phyloP scores from a whole-genome alignment of 2,888 invertebrate genomes.

The Diploptera punctata region DNA sequence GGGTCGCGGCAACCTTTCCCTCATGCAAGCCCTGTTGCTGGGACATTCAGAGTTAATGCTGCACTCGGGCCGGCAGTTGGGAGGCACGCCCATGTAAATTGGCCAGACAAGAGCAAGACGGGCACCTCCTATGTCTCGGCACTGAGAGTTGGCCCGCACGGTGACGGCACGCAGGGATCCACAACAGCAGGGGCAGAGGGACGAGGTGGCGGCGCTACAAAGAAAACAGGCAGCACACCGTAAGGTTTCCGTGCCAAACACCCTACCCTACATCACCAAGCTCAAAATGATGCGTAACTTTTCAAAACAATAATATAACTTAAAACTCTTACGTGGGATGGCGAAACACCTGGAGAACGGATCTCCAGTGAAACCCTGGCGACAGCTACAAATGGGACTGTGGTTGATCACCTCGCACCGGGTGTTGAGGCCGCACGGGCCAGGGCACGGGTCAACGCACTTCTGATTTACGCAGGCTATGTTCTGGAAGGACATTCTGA shows the following conservation, averaged over 20 bases:
- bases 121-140: slow-evolving; percentile 45
- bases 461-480: slow-evolving; percentile 79
- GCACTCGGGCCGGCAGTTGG: slow-evolving; percentile 74
- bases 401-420: slow-evolving; percentile 78
- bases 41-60: slow-evolving; percentile 76
- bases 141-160: slow-evolving; percentile 52
- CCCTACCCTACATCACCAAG: neutral
- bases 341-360: slow-evolving; percentile 71
- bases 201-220: neutral
- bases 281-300: neutral
- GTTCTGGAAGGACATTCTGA: slow-evolving; percentile 61
- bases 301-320: neutral
- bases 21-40: slow-evolving; percentile 73
- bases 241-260: neutral
- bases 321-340: slow-evolving; percentile 47
- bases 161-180: slow-evolving; percentile 48
- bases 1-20: slow-evolving; percentile 77
- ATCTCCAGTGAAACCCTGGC: slow-evolving; percentile 74
- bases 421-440: slow-evolving; percentile 77
- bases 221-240: neutral
- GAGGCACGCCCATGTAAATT: slow-evolving; percentile 53
- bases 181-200: slow-evolving; percentile 17
- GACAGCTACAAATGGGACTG: slow-evolving; percentile 76
- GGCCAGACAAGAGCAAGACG: slow-evolving; percentile 53
- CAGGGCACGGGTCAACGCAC: slow-evolving; percentile 79